Base-by-base conservation (phyloP, 2,888 invertebrate genomes). In the Scaptomyza tumidula region DNA sequence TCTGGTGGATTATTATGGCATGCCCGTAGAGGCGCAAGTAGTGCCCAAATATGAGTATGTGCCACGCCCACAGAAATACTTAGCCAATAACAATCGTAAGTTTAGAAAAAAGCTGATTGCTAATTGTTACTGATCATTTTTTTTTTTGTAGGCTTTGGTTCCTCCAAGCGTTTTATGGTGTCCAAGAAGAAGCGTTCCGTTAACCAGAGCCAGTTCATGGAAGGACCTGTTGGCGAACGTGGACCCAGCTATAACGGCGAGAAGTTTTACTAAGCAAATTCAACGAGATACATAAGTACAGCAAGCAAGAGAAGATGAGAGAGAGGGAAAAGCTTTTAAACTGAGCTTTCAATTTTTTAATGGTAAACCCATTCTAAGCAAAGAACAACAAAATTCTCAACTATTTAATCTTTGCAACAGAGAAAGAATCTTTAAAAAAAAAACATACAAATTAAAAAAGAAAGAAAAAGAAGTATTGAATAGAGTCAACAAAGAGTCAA, bases 111-210 rank as follows among this genome's bases (percentile, higher is more conserved):
- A 27, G 1, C 3, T 24, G 1, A 39, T 10, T 35, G 14, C 14
- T 33, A 3, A 37, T 39, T 44, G 6, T 5, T 13, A n/a, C 4
- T 2, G 13, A 27, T 24, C 3, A 24, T 24, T 2, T 2, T 24
- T 2, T 24, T 4, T 27, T 29, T 59, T 43, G 0, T 53, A 91
- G 91, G 89, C 53, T 91, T 82, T 58, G 86, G 75, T 1, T 85
- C 85, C 6, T 69, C 87, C 9, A 92, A 92, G 74, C 91, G 92
- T 16, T 92, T 89, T 53, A 92, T 92, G 92, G 91, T 92, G 39
- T 78, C 91, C 65, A 92, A 92, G 70, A 92, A 91, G 88, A 92
- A 92, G 73, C 89, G 92, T 35, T 91, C 92, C 11, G 71, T 91
- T 11, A 89, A 79, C 56, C 89, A 86, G 27, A 89, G 79, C 50